Evolutionary conservation across 2,888 invertebrate species (phyloP).

Genomic region (Drosophila meridionalis): DNA sequence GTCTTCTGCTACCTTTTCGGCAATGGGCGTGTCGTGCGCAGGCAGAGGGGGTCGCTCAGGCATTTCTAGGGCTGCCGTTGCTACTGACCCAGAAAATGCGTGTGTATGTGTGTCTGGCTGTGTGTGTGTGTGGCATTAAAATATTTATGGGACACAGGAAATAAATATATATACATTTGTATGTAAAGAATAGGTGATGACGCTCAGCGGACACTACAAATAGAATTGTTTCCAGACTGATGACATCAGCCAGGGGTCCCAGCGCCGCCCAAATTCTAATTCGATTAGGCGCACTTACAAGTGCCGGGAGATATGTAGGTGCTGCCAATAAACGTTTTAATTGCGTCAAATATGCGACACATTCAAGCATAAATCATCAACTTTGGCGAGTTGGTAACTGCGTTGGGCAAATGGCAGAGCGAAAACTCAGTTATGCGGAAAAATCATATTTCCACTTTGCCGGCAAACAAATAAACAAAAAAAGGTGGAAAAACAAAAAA

Average conservation of each 20-base stretch:
- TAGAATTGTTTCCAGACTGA: conserved; percentile 34
- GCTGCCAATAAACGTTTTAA: conserved; percentile 11
- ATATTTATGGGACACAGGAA: conserved; percentile 40
- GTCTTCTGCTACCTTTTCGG: conserved; percentile 6
- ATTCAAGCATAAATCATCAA: conserved; percentile 5
- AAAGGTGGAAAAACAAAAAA: not conserved
- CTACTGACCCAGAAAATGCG: conserved; percentile 73
- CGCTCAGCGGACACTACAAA: conserved; percentile 28
- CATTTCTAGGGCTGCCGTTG: conserved; percentile 41
- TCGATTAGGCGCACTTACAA: conserved; percentile 70
- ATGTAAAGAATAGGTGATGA: conserved; percentile 27
- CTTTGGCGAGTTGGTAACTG: conserved; percentile 17
- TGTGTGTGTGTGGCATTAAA: conserved; percentile 46
- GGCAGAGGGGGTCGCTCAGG: not conserved
- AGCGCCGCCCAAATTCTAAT: conserved; percentile 56
- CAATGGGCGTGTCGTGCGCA: conserved; percentile 44
- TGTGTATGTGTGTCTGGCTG: not conserved
- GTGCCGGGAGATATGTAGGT: not conserved
- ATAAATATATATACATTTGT: not conserved
- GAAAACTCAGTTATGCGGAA: conserved; percentile 43
- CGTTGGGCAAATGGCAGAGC: conserved; percentile 1
- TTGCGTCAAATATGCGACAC: conserved; percentile 36
- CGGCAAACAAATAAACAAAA: conserved; percentile 24
- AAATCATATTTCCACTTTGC: conserved; percentile 53
- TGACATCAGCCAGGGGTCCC: conserved; percentile 59